Evolutionary conservation across 2,113 vertebrate genomes (phyloP).

Genomic region (Platycercus adscitus): DNA sequence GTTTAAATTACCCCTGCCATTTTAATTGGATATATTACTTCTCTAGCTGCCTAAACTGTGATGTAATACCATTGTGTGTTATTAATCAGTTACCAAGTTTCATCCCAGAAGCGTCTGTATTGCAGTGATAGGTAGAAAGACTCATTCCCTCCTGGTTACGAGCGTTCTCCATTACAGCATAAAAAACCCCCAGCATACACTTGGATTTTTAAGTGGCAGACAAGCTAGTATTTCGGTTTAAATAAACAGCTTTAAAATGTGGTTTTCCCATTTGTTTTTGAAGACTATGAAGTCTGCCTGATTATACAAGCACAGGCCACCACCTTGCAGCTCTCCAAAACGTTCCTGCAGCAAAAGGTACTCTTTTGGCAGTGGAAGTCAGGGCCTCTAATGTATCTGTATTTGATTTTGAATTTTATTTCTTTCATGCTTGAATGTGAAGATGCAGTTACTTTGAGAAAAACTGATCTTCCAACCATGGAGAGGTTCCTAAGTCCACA

Average conservation of each 20-base stretch:
- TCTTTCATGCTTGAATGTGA: neutral
- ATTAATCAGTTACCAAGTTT: slow-evolving; percentile 65
- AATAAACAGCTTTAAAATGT: neutral
- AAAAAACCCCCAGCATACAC: neutral
- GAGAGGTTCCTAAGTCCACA: neutral
- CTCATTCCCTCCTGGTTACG: neutral
- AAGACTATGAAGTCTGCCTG: neutral
- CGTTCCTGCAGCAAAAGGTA: neutral
- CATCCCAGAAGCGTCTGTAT: neutral
- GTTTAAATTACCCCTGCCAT: slow-evolving; percentile 71
- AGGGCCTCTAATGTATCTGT: neutral
- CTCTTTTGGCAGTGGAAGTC: neutral
- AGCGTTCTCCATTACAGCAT: neutral
- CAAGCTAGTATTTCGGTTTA: neutral
- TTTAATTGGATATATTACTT: slow-evolving; percentile 75
- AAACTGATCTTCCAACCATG: neutral
- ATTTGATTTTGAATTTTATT: neutral
- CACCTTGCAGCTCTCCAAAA: neutral
- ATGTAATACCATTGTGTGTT: slow-evolving; percentile 67
- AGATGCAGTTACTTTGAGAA: neutral
- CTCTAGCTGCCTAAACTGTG: slow-evolving; percentile 62
- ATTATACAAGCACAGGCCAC: neutral
- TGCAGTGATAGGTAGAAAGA: neutral
- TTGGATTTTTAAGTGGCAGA: neutral
- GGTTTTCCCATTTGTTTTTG: neutral